Evolutionary conservation across 1,140 invertebrate species (phyloP).

Genomic region (Vanessa atalanta): DNA sequence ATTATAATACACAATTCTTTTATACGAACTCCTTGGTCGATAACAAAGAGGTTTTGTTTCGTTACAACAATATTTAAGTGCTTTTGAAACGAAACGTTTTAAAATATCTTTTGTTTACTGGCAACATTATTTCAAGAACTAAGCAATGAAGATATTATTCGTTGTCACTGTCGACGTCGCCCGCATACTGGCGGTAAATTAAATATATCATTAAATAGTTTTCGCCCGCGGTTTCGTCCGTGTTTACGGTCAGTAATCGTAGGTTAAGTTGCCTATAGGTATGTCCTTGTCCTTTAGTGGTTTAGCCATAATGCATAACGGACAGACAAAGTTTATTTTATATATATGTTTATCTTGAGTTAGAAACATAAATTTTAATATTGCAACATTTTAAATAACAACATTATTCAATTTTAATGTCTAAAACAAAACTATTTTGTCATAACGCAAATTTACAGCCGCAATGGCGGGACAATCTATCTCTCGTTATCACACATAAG

Average conservation of each 20-base stretch:
- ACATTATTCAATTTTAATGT: too few species aligned
- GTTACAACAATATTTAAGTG: constrained; percentile 7
- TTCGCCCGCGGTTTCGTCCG: too few species aligned
- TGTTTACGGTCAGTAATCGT: too few species aligned
- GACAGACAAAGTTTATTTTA: too few species aligned
- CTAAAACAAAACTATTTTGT: not conserved
- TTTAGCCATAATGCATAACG: too few species aligned
- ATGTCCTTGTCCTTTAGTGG: too few species aligned
- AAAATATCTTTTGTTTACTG: constrained; percentile 6
- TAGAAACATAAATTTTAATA: too few species aligned
- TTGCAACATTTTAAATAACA: too few species aligned
- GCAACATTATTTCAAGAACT: constrained; percentile 1
- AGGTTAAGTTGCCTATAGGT: too few species aligned
- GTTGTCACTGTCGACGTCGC: not conserved
- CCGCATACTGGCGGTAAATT: too few species aligned
- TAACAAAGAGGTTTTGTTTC: constrained; percentile 13
- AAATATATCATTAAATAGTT: too few species aligned
- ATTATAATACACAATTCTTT: constrained; percentile 14
- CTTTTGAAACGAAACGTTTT: constrained; percentile 13
- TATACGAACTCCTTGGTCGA: constrained; percentile 6
- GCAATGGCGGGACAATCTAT: not conserved
- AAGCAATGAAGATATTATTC: not conserved
- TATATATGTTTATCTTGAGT: too few species aligned
- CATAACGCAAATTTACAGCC: not conserved
- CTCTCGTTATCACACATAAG: not conserved